phyloP scores from a whole-genome alignment of 2,888 invertebrate species.

The Drosophila atripex region DNA sequence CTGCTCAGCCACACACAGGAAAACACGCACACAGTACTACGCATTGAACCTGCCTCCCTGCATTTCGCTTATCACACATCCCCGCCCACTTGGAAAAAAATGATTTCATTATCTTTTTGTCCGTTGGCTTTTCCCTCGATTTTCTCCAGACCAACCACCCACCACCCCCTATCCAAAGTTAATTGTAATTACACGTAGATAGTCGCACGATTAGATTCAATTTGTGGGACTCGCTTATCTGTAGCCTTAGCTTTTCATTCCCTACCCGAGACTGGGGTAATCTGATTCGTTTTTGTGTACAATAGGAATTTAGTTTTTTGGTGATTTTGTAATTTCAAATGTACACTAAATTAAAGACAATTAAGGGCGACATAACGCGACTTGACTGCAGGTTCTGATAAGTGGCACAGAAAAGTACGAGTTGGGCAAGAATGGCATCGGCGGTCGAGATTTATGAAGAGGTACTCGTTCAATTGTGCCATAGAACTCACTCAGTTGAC shows the following conservation, averaged over 20 bases:
- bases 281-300: conserved; percentile 64
- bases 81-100: conserved; percentile 31
- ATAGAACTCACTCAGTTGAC: conserved; percentile 65
- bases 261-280: conserved; percentile 45
- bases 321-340: conserved; percentile 74
- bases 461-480: conserved; percentile 72
- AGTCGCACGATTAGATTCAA: conserved; percentile 76
- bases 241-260: conserved; percentile 11
- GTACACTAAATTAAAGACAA: conserved; percentile 70
- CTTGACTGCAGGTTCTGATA: conserved; percentile 30
- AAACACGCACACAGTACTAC: conserved; percentile 4
- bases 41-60: conserved; percentile 22
- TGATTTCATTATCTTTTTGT: conserved; percentile 77
- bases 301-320: conserved; percentile 26
- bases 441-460: conserved; percentile 71
- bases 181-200: conserved; percentile 78
- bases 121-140: conserved; percentile 56
- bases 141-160: background rate
- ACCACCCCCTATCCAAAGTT: conserved; percentile 47
- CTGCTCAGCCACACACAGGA: conserved; percentile 31
- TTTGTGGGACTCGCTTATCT: conserved; percentile 53
- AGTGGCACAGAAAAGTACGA: conserved; percentile 3
- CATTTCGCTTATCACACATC: conserved; percentile 7
- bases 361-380: conserved; percentile 48
- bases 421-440: conserved; percentile 26